Conservation (phyloP, 64 coral and sea anemone species). For the Stylophora pistillata region DNA sequence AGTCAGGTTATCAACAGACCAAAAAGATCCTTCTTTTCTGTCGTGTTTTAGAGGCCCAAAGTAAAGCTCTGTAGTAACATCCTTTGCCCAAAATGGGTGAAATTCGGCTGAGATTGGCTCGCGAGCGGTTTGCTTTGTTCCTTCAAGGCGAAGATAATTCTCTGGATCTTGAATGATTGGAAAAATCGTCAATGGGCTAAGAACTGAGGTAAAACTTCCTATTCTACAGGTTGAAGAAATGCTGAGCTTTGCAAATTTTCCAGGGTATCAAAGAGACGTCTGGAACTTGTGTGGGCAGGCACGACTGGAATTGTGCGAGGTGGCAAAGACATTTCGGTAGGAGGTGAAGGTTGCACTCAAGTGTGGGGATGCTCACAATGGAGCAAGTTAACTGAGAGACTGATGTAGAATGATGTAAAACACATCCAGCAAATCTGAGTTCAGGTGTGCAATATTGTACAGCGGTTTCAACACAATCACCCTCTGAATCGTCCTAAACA, state of each 20-base stretch:
- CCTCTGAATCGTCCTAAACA: too few species aligned
- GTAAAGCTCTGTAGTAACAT: background rate
- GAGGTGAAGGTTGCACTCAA: background rate
- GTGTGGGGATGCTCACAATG: background rate
- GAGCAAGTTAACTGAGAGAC: background rate
- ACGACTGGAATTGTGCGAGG: background rate
- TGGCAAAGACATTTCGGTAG: background rate
- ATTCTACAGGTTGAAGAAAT: background rate
- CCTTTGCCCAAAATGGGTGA: background rate
- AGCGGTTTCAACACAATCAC: too few species aligned
- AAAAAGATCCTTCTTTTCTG: slow-evolving; percentile 4
- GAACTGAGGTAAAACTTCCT: background rate
- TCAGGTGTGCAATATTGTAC: too few species aligned
- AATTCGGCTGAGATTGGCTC: background rate
- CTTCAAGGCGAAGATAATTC: background rate
- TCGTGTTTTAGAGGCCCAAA: background rate
- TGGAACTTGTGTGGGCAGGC: background rate
- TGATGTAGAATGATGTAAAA: too few species aligned
- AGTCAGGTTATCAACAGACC: background rate
- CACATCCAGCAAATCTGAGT: too few species aligned
- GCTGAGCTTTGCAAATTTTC: background rate
- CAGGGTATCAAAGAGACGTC: background rate
- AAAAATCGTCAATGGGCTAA: background rate
- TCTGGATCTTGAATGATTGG: background rate
- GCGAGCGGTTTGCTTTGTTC: background rate